phyloP scores from a whole-genome alignment of 1,140 invertebrate species.

The Harpegnathos saltator region DNA sequence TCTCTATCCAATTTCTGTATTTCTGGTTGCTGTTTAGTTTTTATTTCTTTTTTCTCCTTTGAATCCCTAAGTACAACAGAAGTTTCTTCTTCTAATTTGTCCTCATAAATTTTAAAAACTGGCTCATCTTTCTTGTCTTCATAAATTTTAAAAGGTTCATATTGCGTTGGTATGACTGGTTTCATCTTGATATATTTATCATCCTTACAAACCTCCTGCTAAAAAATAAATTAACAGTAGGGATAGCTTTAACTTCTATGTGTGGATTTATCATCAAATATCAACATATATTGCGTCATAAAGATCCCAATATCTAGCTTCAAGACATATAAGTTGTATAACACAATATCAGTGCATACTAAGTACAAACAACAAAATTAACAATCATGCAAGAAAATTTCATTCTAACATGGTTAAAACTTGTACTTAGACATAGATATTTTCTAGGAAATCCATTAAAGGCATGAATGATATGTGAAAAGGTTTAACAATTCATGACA shows the following conservation, averaged over 20 bases:
- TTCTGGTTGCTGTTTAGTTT: slow-evolving; percentile 81
- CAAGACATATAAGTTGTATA: neutral
- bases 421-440: no score
- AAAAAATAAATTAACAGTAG: slow-evolving; percentile 35
- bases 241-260: neutral
- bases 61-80: slow-evolving; percentile 79
- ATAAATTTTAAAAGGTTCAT: slow-evolving; percentile 87
- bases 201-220: slow-evolving; percentile 82
- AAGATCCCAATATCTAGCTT: neutral
- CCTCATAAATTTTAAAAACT: slow-evolving; percentile 90
- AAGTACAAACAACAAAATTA: no score
- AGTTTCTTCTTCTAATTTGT: slow-evolving; percentile 87
- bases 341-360: no score
- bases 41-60: slow-evolving; percentile 81
- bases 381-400: no score
- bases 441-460: no score
- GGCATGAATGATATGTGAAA: no score
- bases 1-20: slow-evolving; percentile 78
- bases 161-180: slow-evolving; percentile 71
- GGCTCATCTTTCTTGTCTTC: slow-evolving; percentile 81
- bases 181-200: slow-evolving; percentile 83
- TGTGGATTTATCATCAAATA: no score
- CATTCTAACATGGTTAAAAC: no score
- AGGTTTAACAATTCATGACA: no score
- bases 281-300: neutral